phyloP scores from a whole-genome alignment of 2,113 vertebrate genomes.

The Columbina picui region DNA sequence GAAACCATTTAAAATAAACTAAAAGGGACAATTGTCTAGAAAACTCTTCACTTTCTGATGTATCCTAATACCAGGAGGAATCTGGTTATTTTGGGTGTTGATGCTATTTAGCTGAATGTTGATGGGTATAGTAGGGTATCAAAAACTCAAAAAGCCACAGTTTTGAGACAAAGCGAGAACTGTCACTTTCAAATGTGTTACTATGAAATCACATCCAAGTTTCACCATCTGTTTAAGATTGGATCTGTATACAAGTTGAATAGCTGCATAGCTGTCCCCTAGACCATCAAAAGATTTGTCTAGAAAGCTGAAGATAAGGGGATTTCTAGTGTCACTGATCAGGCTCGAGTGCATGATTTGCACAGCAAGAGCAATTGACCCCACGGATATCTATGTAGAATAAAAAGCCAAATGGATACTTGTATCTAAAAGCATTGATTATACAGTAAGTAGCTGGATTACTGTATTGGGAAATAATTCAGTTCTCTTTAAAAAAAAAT shows the following conservation, averaged over 20 bases:
- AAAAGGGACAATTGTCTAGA: not conserved
- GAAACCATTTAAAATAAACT: not conserved
- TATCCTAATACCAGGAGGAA: not conserved
- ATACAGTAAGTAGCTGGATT: not conserved
- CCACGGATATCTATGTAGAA: not conserved
- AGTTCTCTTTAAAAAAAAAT: not conserved
- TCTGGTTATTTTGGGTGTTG: not conserved
- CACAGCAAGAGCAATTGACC: not conserved
- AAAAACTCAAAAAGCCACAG: conserved; percentile 37
- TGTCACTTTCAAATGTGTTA: conserved; percentile 49
- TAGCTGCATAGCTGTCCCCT: not conserved
- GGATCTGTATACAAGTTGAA: conserved; percentile 19
- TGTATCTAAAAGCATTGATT: not conserved
- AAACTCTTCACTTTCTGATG: not conserved
- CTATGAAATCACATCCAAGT: conserved; percentile 45
- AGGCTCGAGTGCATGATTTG: not conserved
- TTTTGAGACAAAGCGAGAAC: conserved; percentile 34
- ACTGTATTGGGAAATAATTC: not conserved
- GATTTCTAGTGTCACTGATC: not conserved
- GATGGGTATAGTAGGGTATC: not conserved
- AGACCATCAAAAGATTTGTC: not conserved
- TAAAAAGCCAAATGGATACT: not conserved
- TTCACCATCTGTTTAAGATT: conserved; percentile 58
- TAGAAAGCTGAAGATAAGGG: not conserved
- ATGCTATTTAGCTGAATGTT: not conserved